Conservation (phyloP, 2,888 invertebrate genomes). For the Margaritifera margaritifera region DNA sequence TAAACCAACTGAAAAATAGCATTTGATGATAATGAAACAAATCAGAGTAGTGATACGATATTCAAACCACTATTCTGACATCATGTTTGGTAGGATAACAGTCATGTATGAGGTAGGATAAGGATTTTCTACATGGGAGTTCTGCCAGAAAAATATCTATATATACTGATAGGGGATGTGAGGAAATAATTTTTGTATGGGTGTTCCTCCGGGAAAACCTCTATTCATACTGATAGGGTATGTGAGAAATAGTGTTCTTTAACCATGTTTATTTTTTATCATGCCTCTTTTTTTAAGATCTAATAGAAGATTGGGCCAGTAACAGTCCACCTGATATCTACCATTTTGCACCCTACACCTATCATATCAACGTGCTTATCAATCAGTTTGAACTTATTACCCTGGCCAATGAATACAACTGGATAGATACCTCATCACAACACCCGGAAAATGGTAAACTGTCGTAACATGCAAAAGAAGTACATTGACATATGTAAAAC, state of each 20-base stretch:
- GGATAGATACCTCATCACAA: slow-evolving; percentile 98
- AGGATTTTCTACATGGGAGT: no score
- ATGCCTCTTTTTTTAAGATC: slow-evolving; percentile 76
- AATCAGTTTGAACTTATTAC: slow-evolving; percentile 97
- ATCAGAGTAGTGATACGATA: no score
- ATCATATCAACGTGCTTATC: slow-evolving; percentile 90
- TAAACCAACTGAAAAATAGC: no score
- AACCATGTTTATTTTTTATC: neutral
- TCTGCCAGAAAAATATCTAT: neutral
- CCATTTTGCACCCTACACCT: slow-evolving; percentile 96
- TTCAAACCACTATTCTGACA: no score
- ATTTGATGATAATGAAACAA: no score
- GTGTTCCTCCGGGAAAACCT: neutral
- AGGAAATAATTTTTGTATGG: neutral
- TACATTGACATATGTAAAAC: no score
- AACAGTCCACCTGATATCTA: slow-evolving; percentile 86
- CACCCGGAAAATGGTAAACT: slow-evolving; percentile 89
- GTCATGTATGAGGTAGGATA: no score
- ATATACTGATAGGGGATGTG: neutral
- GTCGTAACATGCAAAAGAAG: neutral
- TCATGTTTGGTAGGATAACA: no score
- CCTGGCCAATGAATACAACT: slow-evolving; percentile 96
- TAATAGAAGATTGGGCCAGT: slow-evolving; percentile 94
- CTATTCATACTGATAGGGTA: neutral
- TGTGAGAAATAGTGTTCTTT: neutral